Conservation (phyloP, 2,888 invertebrate species). For the Aromia moschata region DNA sequence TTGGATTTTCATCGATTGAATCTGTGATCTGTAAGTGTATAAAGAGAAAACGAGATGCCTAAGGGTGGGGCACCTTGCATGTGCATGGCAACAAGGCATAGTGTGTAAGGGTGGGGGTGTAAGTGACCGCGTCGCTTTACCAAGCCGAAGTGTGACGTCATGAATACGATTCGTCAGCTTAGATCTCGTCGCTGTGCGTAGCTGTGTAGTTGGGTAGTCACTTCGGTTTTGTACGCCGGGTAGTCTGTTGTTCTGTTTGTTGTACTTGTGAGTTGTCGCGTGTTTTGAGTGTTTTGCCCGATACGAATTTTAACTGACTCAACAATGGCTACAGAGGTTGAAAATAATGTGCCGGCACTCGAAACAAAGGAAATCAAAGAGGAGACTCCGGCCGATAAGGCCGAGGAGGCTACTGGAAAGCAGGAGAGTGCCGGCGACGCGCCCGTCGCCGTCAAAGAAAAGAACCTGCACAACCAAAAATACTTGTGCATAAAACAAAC, state of each 20-base stretch:
- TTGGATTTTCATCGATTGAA: too few species aligned
- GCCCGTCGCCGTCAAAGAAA: constrained; percentile 65
- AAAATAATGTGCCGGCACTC: constrained; percentile 73
- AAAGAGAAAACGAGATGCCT: constrained; percentile 20
- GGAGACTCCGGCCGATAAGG: constrained; percentile 64
- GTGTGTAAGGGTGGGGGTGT: constrained; percentile 49
- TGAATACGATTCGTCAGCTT: constrained; percentile 41
- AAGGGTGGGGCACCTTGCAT: constrained; percentile 54
- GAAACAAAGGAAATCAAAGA: constrained; percentile 68
- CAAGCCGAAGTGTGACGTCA: constrained; percentile 52
- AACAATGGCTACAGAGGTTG: constrained; percentile 79
- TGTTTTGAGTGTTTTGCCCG: constrained; percentile 31
- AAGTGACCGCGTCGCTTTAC: constrained; percentile 40
- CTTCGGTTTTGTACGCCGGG: constrained; percentile 29
- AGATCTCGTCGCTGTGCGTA: constrained; percentile 25
- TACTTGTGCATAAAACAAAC: constrained; percentile 84
- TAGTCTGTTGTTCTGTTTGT: constrained; percentile 39
- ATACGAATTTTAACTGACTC: constrained; percentile 4
- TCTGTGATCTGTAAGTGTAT: too few species aligned
- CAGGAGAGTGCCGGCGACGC: constrained; percentile 64
- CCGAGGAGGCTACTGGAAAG: constrained; percentile 61
- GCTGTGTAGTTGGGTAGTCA: constrained; percentile 4
- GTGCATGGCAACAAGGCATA: constrained; percentile 57
- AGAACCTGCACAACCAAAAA: constrained; percentile 80
- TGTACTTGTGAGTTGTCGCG: constrained; percentile 42